These are phyloP conservation scores for Psophia crepitans DNA, from an alignment of 2,113 vertebrate genomes.

Conservation along the genomic window DNA sequence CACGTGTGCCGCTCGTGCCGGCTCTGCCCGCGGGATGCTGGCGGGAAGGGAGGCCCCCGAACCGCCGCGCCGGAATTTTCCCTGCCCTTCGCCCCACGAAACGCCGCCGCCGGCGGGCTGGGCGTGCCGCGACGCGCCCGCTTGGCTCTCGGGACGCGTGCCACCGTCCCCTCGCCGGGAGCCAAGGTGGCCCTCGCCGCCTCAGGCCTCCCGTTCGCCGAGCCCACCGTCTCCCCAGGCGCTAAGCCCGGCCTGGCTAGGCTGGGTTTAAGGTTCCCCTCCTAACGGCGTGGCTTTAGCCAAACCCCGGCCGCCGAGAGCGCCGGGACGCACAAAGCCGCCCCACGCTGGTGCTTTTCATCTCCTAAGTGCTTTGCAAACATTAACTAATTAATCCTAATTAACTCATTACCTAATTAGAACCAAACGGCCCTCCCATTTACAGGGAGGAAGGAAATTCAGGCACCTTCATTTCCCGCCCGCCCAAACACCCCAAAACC, in stretches of 20 bases:
- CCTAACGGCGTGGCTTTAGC: neutral
- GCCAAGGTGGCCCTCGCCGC: accelerated
- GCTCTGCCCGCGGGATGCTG: neutral
- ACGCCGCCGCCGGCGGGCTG: neutral
- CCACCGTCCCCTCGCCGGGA: neutral
- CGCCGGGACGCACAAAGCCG: neutral
- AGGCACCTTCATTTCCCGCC: neutral
- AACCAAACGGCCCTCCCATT: constrained; percentile 12
- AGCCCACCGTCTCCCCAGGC: neutral
- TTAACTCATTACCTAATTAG: constrained; percentile 63
- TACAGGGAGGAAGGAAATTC: neutral
- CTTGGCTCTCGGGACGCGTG: neutral
- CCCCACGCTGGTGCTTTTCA: neutral
- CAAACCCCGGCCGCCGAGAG: neutral
- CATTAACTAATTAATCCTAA: constrained; percentile 68
- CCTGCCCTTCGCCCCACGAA: neutral
- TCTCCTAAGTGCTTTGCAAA: constrained; percentile 54
- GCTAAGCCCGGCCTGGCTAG: neutral
- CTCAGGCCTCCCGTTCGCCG: neutral
- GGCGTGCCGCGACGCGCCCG: neutral
- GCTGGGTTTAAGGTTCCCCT: neutral
- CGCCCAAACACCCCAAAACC: neutral
- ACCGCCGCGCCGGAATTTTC: neutral
- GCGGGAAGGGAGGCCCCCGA: neutral
- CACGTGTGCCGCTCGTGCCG: constrained; percentile 14